phyloP scores from a whole-genome alignment of 2,797 vertebrate species.

The Gymnoscopelus microlampas region DNA sequence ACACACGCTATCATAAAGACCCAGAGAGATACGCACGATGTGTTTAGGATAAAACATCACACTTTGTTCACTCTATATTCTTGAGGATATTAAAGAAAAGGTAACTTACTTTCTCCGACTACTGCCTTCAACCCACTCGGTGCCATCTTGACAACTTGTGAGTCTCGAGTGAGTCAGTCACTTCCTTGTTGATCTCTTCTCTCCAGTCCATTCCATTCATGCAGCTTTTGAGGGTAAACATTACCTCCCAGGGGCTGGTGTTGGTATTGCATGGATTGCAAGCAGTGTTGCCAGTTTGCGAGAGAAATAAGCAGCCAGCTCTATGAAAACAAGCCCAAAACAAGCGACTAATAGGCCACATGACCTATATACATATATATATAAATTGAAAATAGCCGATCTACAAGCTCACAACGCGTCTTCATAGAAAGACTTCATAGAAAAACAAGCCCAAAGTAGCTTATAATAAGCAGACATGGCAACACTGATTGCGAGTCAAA shows the following conservation, averaged over 20 bases:
- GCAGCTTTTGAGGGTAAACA: slow-evolving; percentile 21
- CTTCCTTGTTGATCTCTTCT: slow-evolving; percentile 69
- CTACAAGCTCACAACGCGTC: too few relatives aligned
- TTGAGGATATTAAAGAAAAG: neutral
- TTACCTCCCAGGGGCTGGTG: slow-evolving; percentile 24
- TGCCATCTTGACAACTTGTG: slow-evolving; percentile 81
- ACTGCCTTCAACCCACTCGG: slow-evolving; percentile 82
- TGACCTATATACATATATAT: too few relatives aligned
- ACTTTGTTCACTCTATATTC: neutral
- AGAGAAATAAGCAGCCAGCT: too few relatives aligned
- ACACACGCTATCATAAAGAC: neutral
- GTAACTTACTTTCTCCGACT: slow-evolving; percentile 84
- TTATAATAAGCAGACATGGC: too few relatives aligned
- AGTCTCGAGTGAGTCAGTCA: slow-evolving; percentile 47
- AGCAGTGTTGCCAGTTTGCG: too few relatives aligned
- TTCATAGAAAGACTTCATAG: too few relatives aligned
- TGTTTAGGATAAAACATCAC: neutral
- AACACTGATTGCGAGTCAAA: too few relatives aligned
- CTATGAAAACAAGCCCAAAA: too few relatives aligned
- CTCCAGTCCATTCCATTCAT: neutral
- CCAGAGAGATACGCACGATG: neutral
- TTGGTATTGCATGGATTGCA: neutral
- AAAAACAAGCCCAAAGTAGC: too few relatives aligned
- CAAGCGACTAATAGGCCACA: too few relatives aligned
- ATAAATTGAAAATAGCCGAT: too few relatives aligned